These are phyloP conservation scores for Gobius niger DNA, from an alignment of 2,113 vertebrate genomes.

Conservation along the genomic window DNA sequence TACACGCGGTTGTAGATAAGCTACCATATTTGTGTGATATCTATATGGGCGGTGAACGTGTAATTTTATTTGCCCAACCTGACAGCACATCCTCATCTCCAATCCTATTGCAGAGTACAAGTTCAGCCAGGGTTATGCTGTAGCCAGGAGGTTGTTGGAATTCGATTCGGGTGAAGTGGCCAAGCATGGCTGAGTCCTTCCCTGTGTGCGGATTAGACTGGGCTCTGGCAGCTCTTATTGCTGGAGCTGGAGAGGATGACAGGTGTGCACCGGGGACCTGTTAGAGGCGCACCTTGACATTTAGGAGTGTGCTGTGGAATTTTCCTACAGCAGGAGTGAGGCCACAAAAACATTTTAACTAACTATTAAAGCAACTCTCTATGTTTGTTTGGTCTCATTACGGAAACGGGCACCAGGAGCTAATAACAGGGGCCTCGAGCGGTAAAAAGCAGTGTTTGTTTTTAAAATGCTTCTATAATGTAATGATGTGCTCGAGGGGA, in stretches of 20 bases:
- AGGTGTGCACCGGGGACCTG: slow-evolving; percentile 61
- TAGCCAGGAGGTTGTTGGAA: slow-evolving; percentile 32
- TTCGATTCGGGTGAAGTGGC: slow-evolving; percentile 47
- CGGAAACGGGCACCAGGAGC: slow-evolving; percentile 14
- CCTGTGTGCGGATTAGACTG: slow-evolving; percentile 32
- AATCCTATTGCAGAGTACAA: slow-evolving; percentile 17
- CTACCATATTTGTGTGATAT: not conserved
- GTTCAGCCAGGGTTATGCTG: slow-evolving; percentile 46
- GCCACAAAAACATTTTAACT: slow-evolving; percentile 18
- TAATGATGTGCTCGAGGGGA: not conserved
- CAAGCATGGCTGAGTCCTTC: slow-evolving; percentile 54
- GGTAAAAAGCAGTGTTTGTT: slow-evolving; percentile 13
- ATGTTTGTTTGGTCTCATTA: slow-evolving; percentile 34
- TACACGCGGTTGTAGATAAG: not conserved
- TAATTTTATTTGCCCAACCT: slow-evolving; percentile 30
- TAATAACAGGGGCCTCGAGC: slow-evolving; percentile 29
- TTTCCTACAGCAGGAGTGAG: slow-evolving; percentile 23
- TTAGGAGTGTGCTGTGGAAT: slow-evolving; percentile 39
- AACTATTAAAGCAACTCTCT: slow-evolving; percentile 28
- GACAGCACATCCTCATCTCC: slow-evolving; percentile 22
- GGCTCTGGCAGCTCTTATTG: slow-evolving; percentile 52
- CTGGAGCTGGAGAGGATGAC: slow-evolving; percentile 51
- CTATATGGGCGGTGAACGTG: slow-evolving; percentile 9
- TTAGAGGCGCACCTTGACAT: slow-evolving; percentile 57
- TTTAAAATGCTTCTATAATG: slow-evolving; percentile 1